These are phyloP conservation scores for Myopa testacea DNA, from an alignment of 2,888 invertebrate genomes.

Conservation along the genomic window DNA sequence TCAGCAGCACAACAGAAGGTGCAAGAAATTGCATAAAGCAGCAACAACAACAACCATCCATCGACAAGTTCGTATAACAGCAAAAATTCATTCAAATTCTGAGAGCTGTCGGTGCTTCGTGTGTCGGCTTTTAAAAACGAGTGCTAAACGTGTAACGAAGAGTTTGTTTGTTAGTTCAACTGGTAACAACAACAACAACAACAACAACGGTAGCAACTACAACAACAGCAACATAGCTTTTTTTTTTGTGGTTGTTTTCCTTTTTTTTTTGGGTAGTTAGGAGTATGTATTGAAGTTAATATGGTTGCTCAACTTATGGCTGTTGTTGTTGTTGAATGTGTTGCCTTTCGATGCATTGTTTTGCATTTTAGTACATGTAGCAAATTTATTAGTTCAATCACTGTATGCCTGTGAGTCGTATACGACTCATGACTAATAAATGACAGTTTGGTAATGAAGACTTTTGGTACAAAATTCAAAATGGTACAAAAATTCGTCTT, in stretches of 20 bases:
- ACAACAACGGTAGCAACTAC: slow-evolving; percentile 19
- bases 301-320: no score
- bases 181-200: slow-evolving; percentile 36
- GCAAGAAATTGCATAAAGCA: slow-evolving; percentile 12
- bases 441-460: no score
- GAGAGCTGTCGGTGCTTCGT: not conserved
- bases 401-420: no score
- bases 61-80: not conserved
- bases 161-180: not conserved
- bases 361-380: not conserved
- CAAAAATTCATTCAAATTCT: not conserved
- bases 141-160: not conserved
- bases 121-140: no score
- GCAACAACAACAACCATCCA: no score
- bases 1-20: slow-evolving; percentile 25
- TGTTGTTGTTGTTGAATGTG: slow-evolving; percentile 18
- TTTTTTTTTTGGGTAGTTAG: slow-evolving; percentile 24
- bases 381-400: no score
- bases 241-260: slow-evolving; percentile 30
- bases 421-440: no score
- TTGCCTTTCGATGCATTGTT: slow-evolving; percentile 10
- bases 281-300: not conserved
- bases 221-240: slow-evolving; percentile 39
- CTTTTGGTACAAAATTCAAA: no score
- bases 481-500: not conserved